phyloP scores from a whole-genome alignment of 2,888 invertebrate species.

The Callyntrura guangdongensis region DNA sequence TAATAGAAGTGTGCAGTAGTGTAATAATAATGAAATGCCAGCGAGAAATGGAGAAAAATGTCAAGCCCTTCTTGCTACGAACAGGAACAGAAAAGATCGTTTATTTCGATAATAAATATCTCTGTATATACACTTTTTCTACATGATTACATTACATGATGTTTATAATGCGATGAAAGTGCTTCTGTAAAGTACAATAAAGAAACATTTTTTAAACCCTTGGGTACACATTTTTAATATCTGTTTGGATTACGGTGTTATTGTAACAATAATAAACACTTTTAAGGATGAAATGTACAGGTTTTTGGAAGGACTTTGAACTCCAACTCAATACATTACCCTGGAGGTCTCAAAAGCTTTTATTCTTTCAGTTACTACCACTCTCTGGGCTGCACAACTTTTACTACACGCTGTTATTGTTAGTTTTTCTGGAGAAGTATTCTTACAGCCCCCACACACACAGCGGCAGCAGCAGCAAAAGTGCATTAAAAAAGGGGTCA shows the following conservation, averaged over 20 bases:
- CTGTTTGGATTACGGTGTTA: conserved; percentile 34
- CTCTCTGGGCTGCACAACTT: too few species aligned
- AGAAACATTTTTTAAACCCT: conserved; percentile 7
- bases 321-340: too few species aligned
- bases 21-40: conserved; percentile 61
- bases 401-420: too few species aligned
- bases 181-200: conserved; percentile 34
- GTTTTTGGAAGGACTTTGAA: too few species aligned
- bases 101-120: conserved; percentile 58
- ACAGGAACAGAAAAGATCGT: conserved; percentile 1
- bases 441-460: too few species aligned
- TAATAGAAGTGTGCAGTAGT: conserved; percentile 4
- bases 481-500: too few species aligned
- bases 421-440: too few species aligned
- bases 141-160: conserved; percentile 41
- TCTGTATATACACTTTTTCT: conserved; percentile 21
- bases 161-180: conserved; percentile 27
- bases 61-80: conserved; percentile 34
- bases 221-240: conserved; percentile 13
- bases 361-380: too few species aligned
- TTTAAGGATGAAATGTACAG: too few species aligned
- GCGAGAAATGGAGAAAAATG: conserved; percentile 53
- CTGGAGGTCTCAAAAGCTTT: too few species aligned
- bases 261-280: conserved; percentile 38
- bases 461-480: too few species aligned